Conservation (phyloP, 2,888 invertebrate genomes). For the Pachydiplax longipennis region DNA sequence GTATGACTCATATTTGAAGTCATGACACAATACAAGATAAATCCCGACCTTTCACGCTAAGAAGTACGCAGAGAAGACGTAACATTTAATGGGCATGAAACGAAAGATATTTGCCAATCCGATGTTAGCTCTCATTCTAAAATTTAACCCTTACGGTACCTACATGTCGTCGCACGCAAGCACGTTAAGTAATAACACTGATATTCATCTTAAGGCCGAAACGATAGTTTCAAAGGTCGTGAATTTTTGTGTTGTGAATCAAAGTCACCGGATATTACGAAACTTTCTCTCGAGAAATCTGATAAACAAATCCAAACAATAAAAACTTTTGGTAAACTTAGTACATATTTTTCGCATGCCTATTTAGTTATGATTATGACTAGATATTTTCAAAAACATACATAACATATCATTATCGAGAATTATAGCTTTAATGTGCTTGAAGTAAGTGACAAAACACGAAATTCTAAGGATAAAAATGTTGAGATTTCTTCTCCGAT, state of each 20-base stretch:
- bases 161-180: neutral
- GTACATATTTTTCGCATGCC: no score
- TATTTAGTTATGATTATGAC: no score
- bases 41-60: no score
- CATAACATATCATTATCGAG: no score
- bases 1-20: neutral
- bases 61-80: no score
- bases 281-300: slow-evolving; percentile 14
- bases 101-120: neutral
- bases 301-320: neutral
- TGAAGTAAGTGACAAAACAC: no score
- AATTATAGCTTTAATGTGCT: no score
- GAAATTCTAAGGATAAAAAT: no score
- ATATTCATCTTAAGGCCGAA: slow-evolving; percentile 11
- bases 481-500: no score
- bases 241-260: neutral
- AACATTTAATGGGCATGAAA: no score
- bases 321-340: neutral
- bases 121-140: neutral
- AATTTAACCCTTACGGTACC: neutral
- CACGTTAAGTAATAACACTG: neutral
- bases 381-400: no score
- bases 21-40: no score
- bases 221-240: slow-evolving; percentile 18
- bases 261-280: slow-evolving; percentile 10